Conservation (phyloP, 2,888 invertebrate genomes). For the Oscheius sp. region DNA sequence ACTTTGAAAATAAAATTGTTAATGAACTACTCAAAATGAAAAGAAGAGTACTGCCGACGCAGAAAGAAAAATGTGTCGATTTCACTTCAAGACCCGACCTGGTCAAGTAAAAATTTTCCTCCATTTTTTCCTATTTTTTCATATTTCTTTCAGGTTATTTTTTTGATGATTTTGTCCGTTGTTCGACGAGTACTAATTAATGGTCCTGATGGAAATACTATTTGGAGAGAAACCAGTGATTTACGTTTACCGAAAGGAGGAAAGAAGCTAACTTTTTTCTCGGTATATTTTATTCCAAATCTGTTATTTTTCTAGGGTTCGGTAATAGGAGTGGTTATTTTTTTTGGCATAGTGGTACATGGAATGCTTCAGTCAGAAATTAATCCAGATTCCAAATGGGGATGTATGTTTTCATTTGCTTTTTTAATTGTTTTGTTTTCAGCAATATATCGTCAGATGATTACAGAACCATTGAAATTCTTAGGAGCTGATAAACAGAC, state of each 20-base stretch:
- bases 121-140: neutral
- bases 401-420: constrained; percentile 15
- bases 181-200: constrained; percentile 36
- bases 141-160: neutral
- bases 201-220: constrained; percentile 41
- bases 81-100: neutral
- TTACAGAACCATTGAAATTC: constrained; percentile 28
- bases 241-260: constrained; percentile 54
- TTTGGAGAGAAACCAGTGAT: constrained; percentile 51
- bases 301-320: constrained; percentile 37
- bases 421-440: neutral
- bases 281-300: constrained; percentile 33
- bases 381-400: constrained; percentile 64
- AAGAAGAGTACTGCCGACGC: neutral
- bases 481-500: constrained; percentile 33
- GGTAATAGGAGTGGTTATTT: constrained; percentile 37
- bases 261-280: constrained; percentile 50
- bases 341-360: constrained; percentile 43
- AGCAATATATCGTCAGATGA: constrained; percentile 17
- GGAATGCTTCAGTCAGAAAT: constrained; percentile 54
- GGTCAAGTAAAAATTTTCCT: neutral
- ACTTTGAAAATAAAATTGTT: neutral
- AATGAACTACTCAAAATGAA: neutral
- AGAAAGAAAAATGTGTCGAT: neutral
- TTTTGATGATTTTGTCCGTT: constrained; percentile 13